Percentiles rank a stretch among this genome's conserved stretches.
Evolutionary conservation across 2,113 vertebrate species (phyloP).

Genomic region (Haemorhous mexicanus): DNA sequence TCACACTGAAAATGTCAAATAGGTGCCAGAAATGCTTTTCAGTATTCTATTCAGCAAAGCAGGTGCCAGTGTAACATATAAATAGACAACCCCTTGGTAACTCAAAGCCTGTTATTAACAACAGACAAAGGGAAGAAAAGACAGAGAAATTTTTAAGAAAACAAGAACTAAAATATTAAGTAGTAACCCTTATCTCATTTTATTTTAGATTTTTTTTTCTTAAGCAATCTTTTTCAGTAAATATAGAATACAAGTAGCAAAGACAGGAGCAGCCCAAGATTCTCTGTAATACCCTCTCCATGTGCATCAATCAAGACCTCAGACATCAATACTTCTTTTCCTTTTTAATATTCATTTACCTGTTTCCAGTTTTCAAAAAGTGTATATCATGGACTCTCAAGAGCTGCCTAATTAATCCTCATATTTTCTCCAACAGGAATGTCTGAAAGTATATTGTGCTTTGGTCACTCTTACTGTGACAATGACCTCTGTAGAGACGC

Average conservation of each 20-base stretch:
- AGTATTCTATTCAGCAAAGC: neutral
- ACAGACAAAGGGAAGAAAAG: neutral
- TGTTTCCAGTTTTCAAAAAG: neutral
- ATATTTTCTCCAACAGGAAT: neutral
- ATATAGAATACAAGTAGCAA: neutral
- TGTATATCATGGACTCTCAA: neutral
- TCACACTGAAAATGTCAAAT: conserved; percentile 20
- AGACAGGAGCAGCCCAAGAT: neutral
- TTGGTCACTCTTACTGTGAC: neutral
- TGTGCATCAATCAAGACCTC: neutral
- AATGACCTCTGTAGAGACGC: neutral
- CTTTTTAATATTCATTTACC: neutral
- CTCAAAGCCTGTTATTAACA: neutral
- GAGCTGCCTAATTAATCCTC: neutral
- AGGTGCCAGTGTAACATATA: neutral
- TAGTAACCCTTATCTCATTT: neutral
- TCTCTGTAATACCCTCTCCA: neutral
- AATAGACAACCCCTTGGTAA: neutral
- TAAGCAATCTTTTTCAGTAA: neutral
- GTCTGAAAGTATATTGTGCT: neutral
- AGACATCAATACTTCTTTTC: neutral
- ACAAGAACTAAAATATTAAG: neutral
- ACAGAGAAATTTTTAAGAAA: neutral
- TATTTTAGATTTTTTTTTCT: neutral
- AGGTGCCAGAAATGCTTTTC: neutral